Evolutionary conservation across 2,113 vertebrate genomes (phyloP), one percentile per base, ranked within the genome.

Genomic region (Atlantisia rogersi): DNA sequence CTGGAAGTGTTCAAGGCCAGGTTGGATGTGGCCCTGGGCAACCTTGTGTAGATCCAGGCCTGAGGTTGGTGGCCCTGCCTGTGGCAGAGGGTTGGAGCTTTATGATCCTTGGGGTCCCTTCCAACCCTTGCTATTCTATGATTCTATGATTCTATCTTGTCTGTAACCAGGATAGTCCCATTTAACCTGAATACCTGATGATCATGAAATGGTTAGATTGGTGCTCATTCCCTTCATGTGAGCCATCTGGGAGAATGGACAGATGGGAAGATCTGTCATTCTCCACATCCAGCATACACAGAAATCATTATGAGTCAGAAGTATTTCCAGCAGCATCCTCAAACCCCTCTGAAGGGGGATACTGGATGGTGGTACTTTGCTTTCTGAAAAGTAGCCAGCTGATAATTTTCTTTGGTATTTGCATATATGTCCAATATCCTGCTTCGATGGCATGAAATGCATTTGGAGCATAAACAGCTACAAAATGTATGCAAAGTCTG

Each of bases 171-270:
- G 50, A 52, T 13, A 52, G 50, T 26, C 17, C 7, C 18, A 31
- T 48, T 67, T 65, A 60, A 87, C 26, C 24, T 50, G 25, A 32
- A 48, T 55, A 70, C 3, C 12, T 26, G 21, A 4, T 42, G 44
- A 80, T 6, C 37, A 19, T 21, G 22, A 58, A 91, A 79, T 22
- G 7, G 11, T 3, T 53, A 32, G 0, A 0, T 2, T 24, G 24
- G 50, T 81, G 50, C 40, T 77, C 44, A 37, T 1, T 31, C 12
- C 24, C 8, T 58, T 67, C 59, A 4, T 59, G 40, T 69, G 44
- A 80, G 26, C 1, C 15, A 5, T 11, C 24, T 35, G 48, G 39
- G 29, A 68, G 14, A 64, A 73, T 1, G 10, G 44, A 19, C 37
- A 81, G 39, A 52, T 17, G 58, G 67, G 71, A 88, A 56, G 63